Evolutionary conservation across 1,140 invertebrate species (phyloP), one percentile per base, ranked within the genome.

Genomic region (Schlechtendalia chinensis): DNA sequence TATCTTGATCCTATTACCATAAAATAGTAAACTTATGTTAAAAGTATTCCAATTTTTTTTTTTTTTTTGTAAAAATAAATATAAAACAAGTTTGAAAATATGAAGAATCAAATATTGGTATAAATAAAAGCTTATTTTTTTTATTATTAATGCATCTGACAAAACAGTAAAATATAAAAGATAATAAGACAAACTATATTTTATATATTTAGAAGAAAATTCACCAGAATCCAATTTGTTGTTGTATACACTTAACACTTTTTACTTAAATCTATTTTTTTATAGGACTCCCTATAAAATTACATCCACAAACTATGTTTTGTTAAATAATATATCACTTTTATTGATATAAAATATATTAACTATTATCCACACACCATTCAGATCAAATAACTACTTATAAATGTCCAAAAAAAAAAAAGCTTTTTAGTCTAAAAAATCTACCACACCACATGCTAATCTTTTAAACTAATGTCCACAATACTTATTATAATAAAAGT

Each of bases 1-100:
- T 91, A 80, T 92, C 91, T 84, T 92, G 91, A 83, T 93, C 91
- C 91, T 92, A 86, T 56, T 32, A 59, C 5, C 12, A 79, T 27
- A 58, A 56, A 67, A 82, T 59, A 72, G 24, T 47, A 56, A 82
- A 27, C 16, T 29, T 71, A 54, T 32, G 17, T 71, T 71, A 71
- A 12, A 45, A 22, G 17, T 54, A 58, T 12, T 45, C 19, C 8
- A 27, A 77, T 32, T 39, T 19, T 58, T 80, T 8, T 39, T 39
- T 39, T 4, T 39, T n/a, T n/a, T n/a, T 53, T 53, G 12, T 19
- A 53, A 54, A 32, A 24, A 45, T 56, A 0, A 69, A 54, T 53
- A 50, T 47, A 53, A 39, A 56, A 53, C 47, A 61, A 69, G 14
- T 27, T 69, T 50, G 45, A 69, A 65, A 45, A 77, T 32, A 72